Evolutionary conservation across 2,113 vertebrate species (phyloP).

Genomic region (Erythrocercus mccallii): DNA sequence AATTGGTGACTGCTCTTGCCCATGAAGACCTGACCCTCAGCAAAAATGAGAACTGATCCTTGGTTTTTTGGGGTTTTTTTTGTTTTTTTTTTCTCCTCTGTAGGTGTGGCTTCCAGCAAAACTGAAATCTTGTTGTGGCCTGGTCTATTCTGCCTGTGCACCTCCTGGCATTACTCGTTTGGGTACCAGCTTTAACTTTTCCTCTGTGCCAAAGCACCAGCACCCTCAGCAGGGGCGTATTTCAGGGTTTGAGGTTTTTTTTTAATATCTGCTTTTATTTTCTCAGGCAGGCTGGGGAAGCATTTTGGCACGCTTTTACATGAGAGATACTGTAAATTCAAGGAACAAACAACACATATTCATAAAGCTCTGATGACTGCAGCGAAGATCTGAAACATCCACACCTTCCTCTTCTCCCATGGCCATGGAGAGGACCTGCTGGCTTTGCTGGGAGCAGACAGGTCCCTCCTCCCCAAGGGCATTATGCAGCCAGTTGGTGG

Average conservation of each 20-base stretch:
- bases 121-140: not conserved
- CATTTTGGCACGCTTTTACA: not conserved
- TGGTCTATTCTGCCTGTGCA: not conserved
- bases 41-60: not conserved
- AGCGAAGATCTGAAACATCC: not conserved
- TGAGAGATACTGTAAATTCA: not conserved
- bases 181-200: not conserved
- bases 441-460: not conserved
- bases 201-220: not conserved
- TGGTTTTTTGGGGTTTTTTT: too few relatives aligned
- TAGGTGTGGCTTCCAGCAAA: not conserved
- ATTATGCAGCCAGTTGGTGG: not conserved
- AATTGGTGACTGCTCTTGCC: not conserved
- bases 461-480: accelerated
- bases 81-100: not conserved
- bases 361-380: not conserved
- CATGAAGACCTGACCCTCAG: not conserved
- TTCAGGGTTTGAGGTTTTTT: not conserved
- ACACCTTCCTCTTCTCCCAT: not conserved
- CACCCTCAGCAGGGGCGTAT: not conserved
- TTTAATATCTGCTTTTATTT: not conserved
- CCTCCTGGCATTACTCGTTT: not conserved
- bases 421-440: accelerated
- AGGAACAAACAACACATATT: not conserved
- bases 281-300: not conserved